These are phyloP conservation scores for Lasioglossum calceatum DNA, from an alignment of 2,888 invertebrate genomes.

Conservation along the genomic window DNA sequence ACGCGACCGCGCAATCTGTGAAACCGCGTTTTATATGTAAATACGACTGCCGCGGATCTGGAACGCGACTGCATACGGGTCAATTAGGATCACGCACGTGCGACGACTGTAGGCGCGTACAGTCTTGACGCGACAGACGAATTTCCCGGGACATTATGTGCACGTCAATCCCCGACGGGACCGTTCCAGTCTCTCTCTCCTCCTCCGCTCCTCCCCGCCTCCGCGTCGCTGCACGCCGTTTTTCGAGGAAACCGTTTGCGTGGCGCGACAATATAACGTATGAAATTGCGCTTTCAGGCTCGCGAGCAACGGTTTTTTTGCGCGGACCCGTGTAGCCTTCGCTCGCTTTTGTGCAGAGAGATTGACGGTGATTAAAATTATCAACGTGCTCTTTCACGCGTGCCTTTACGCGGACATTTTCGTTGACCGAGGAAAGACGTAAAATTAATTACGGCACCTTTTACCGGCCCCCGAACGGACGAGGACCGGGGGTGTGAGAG, in stretches of 20 bases:
- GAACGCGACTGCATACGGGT: not conserved
- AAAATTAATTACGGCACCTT: constrained; percentile 49
- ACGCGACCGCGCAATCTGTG: constrained; percentile 64
- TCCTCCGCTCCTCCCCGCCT: not conserved
- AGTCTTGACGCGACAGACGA: constrained; percentile 45
- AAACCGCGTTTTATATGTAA: constrained; percentile 36
- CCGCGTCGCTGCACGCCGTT: constrained; percentile 17
- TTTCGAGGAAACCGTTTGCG: constrained; percentile 24
- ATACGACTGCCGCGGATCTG: constrained; percentile 14
- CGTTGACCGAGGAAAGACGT: constrained; percentile 31
- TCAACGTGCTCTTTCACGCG: constrained; percentile 48
- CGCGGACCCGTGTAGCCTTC: not conserved
- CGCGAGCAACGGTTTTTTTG: constrained; percentile 12
- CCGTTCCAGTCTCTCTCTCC: not conserved
- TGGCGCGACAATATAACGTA: constrained; percentile 44
- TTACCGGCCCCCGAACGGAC: constrained; percentile 21
- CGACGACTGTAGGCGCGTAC: constrained; percentile 6
- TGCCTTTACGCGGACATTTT: constrained; percentile 32
- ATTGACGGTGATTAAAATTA: constrained; percentile 53
- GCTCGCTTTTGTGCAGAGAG: constrained; percentile 32
- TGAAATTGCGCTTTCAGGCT: constrained; percentile 50
- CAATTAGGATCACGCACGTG: constrained; percentile 50
- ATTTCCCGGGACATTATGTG: constrained; percentile 45
- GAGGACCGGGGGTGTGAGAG: not conserved
- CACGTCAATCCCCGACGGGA: constrained; percentile 27